phyloP scores from a whole-genome alignment of 2,113 vertebrate species.

The Myiagra hebetior region DNA sequence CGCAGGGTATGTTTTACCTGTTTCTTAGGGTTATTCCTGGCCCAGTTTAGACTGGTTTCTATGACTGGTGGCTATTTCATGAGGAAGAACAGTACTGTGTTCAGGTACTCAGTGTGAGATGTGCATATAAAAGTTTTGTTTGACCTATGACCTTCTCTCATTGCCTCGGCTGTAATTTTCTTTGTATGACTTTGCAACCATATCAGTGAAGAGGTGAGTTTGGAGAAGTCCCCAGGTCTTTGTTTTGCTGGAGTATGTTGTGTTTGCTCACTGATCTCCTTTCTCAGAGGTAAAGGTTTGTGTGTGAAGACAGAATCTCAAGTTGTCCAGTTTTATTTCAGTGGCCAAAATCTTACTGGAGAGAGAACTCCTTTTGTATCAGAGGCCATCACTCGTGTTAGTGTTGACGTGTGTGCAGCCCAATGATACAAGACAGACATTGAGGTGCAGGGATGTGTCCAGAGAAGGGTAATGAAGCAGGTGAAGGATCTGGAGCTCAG shows the following conservation, averaged over 20 bases:
- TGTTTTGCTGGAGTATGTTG: neutral
- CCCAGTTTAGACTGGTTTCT: neutral
- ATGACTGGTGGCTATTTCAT: neutral
- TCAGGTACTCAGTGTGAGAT: neutral
- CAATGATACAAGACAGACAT: neutral
- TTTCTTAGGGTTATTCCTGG: neutral
- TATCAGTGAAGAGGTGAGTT: neutral
- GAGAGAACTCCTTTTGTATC: neutral
- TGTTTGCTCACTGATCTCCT: neutral
- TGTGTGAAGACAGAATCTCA: neutral
- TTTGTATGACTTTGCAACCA: neutral
- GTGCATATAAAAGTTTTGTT: neutral
- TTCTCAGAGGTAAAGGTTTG: neutral
- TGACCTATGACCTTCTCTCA: neutral
- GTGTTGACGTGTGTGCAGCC: neutral
- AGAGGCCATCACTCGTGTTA: neutral
- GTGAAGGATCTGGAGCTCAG: neutral
- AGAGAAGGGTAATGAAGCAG: neutral
- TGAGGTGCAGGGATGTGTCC: neutral
- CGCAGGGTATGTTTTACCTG: slow-evolving; percentile 78
- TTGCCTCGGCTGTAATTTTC: neutral
- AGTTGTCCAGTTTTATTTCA: neutral
- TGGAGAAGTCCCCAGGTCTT: neutral
- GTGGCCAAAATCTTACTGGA: neutral
- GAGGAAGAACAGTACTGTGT: neutral